Percentiles rank a stretch among this genome's conserved stretches.
These are phyloP conservation scores for Hypanus sabinus DNA, from an alignment of 2,113 vertebrate genomes.

Conservation along the genomic window DNA sequence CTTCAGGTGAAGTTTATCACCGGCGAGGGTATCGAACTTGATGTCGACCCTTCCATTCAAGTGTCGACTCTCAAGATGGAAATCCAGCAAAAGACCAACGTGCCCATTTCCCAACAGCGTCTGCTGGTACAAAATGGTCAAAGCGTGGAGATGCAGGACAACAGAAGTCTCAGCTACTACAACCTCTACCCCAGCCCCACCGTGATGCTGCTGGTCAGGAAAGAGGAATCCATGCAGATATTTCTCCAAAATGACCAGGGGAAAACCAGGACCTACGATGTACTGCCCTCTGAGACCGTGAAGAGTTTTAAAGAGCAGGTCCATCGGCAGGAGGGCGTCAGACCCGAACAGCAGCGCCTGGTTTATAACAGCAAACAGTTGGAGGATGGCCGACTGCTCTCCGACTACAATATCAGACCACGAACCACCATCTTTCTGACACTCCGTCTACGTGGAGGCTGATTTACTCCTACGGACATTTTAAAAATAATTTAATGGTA, in stretches of 20 bases:
- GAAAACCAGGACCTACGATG: constrained; percentile 40
- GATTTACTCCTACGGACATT: neutral
- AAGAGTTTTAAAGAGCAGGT: constrained; percentile 45
- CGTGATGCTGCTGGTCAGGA: constrained; percentile 37
- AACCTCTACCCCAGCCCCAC: neutral
- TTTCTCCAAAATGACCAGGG: constrained; percentile 50
- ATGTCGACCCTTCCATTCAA: fast-evolving
- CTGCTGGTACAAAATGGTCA: neutral
- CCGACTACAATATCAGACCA: constrained; percentile 45
- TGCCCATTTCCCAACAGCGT: constrained; percentile 15
- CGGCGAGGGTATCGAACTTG: neutral
- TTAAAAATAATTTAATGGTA: neutral
- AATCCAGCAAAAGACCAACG: neutral
- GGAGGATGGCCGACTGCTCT: constrained; percentile 36
- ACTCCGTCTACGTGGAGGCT: constrained; percentile 51
- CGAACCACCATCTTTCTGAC: constrained; percentile 48
- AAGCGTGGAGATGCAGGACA: neutral
- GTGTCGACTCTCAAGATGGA: constrained; percentile 36
- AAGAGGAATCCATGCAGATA: constrained; percentile 44
- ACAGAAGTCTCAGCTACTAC: neutral
- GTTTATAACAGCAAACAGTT: constrained; percentile 45
- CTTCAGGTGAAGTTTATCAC: constrained; percentile 30
- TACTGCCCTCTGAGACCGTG: constrained; percentile 45
- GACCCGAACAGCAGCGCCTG: constrained; percentile 51
- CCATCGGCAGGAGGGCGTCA: constrained; percentile 39